These are phyloP conservation scores for Sander vitreus DNA, from an alignment of 2,113 vertebrate genomes.

Conservation along the genomic window DNA sequence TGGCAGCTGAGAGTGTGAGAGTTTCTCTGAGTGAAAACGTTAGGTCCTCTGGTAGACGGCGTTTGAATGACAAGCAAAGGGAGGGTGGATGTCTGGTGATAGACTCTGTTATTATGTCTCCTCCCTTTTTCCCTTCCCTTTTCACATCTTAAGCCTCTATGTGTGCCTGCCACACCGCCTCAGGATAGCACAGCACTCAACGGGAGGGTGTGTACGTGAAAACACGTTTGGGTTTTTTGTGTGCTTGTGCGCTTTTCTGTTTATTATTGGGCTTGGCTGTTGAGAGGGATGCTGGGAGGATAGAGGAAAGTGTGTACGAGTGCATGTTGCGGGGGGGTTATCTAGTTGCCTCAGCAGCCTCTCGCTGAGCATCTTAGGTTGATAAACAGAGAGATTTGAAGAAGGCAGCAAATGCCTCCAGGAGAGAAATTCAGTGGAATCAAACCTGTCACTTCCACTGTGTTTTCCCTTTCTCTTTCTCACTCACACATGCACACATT, in stretches of 20 bases:
- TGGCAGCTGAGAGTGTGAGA: conserved; percentile 70
- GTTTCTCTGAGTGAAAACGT: conserved; percentile 52
- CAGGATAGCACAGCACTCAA: conserved; percentile 48
- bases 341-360: conserved; percentile 76
- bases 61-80: conserved; percentile 73
- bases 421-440: conserved; percentile 73
- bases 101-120: conserved; percentile 59
- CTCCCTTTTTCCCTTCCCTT: conserved; percentile 50
- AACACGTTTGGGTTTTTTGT: conserved; percentile 37
- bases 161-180: conserved; percentile 48
- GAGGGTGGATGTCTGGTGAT: conserved; percentile 67
- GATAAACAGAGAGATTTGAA: conserved; percentile 76
- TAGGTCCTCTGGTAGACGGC: conserved; percentile 54
- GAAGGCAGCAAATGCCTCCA: conserved; percentile 73
- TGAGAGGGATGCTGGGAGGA: conserved; percentile 29
- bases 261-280: conserved; percentile 49
- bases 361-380: conserved; percentile 62
- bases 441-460: conserved; percentile 61
- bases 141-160: conserved; percentile 57
- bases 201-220: conserved; percentile 47
- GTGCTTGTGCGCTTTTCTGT: conserved; percentile 45
- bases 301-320: conserved; percentile 10
- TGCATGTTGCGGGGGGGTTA: conserved; percentile 38
- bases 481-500: neutral
- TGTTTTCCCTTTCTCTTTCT: conserved; percentile 26